A percentile compares a stretch with the other conserved stretches of the same genome.
phyloP scores from a whole-genome alignment of 2,797 vertebrate species.

The Kryptopterus vitreolus region DNA sequence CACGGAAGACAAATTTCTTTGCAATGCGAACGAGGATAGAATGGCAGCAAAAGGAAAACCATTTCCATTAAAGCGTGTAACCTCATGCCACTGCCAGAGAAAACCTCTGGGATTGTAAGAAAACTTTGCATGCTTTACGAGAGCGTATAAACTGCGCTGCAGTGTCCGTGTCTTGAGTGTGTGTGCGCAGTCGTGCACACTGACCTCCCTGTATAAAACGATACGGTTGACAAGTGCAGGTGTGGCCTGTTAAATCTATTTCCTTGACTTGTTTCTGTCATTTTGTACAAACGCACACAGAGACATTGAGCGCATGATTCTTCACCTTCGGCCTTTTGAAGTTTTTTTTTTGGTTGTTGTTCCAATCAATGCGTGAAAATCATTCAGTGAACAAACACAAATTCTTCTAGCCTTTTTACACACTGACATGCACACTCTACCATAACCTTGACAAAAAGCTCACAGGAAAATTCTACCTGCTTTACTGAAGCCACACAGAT shows the following conservation, averaged over 20 bases:
- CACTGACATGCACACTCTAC: slow-evolving; percentile 40
- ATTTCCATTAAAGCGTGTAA: slow-evolving; percentile 52
- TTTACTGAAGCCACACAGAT: slow-evolving; percentile 46
- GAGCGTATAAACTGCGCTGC: slow-evolving; percentile 32
- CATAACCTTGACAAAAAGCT: slow-evolving; percentile 64
- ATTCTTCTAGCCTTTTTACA: slow-evolving; percentile 40
- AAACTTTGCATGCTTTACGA: slow-evolving; percentile 48
- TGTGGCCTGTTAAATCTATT: background rate
- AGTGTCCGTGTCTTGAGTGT: background rate
- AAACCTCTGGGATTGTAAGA: slow-evolving; percentile 46
- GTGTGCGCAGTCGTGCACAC: background rate
- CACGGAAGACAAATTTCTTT: slow-evolving; percentile 54
- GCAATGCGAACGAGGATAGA: slow-evolving; percentile 51
- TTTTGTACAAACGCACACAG: background rate
- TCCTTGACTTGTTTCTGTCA: background rate
- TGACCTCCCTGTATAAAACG: background rate
- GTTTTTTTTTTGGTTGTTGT: too few relatives aligned
- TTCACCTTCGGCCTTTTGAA: background rate
- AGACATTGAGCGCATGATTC: slow-evolving; percentile 4
- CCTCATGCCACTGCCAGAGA: slow-evolving; percentile 33
- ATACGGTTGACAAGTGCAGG: background rate
- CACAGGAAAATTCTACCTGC: slow-evolving; percentile 69
- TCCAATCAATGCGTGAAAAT: background rate
- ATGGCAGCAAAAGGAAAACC: slow-evolving; percentile 54
- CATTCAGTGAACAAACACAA: slow-evolving; percentile 24